Evolutionary conservation across 2,888 invertebrate species (phyloP).

Genomic region (Petrolisthes manimaculis): DNA sequence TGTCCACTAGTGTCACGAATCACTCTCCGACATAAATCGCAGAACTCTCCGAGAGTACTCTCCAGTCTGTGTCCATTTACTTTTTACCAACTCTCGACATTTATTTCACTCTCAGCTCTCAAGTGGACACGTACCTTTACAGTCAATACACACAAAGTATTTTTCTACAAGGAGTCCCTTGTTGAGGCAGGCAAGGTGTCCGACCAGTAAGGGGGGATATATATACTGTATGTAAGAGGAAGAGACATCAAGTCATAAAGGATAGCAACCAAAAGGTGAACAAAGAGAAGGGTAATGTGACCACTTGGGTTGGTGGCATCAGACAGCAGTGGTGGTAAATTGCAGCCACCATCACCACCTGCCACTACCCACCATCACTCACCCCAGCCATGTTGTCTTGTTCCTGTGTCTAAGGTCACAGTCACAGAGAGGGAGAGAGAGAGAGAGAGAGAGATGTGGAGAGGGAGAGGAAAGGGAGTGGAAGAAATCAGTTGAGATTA

Average conservation of each 20-base stretch:
- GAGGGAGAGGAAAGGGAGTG: not conserved
- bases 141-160: not conserved
- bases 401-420: conserved; percentile 41
- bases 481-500: not conserved
- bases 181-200: conserved; percentile 18
- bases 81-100: too few relatives aligned
- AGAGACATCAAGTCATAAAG: not conserved
- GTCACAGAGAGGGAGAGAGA: conserved; percentile 11
- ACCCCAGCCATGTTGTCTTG: conserved; percentile 51
- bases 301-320: not conserved
- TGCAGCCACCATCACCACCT: not conserved
- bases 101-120: too few relatives aligned
- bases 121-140: too few relatives aligned
- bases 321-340: not conserved
- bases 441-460: not conserved
- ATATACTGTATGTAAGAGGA: not conserved
- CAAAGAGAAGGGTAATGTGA: not conserved
- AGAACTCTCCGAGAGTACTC: too few relatives aligned
- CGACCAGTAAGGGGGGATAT: not conserved
- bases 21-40: too few relatives aligned
- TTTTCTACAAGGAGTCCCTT: conserved; percentile 13
- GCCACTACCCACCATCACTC: conserved; percentile 36
- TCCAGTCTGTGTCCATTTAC: too few relatives aligned
- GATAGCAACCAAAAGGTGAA: not conserved
- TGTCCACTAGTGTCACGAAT: too few relatives aligned